Evolutionary conservation across 1,140 invertebrate species (phyloP), one percentile per base, ranked within the genome.

Genomic region (Papilio polyxenes): DNA sequence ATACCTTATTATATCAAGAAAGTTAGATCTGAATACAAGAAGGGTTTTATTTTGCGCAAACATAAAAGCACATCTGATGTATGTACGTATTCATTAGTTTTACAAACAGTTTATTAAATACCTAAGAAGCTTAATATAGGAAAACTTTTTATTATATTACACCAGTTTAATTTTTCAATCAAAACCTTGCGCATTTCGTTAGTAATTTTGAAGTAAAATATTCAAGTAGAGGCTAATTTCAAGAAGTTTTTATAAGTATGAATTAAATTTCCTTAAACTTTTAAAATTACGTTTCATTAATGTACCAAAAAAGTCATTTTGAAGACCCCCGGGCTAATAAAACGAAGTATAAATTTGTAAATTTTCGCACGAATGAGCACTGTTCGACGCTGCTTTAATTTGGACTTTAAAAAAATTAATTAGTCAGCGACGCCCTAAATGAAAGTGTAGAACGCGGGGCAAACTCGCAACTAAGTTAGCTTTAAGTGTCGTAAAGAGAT

Each of bases 331-430:
- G 69, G 84, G 82, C 86, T 88, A 90, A 91, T 91, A 89, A 92
- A 90, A 89, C 82, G 80, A 78, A 76, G 82, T 83, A 87, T 88
- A 90, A 91, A 91, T 90, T 90, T 86, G 59, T 79, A 86, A 89
- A 91, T 92, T 91, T 89, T 87, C 86, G 86, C 89, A 87, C 87
- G 87, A 89, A 88, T 87, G 83, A 85, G 83, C 89, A 86, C 87
- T 82, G 86, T 87, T 88, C 86, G 85, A 80, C 82, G 85, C 83
- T 81, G 77, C 85, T 86, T 87, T 87, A 89, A 90, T 89, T 89
- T 88, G 80, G 85, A 87, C 85, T 85, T 86, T 88, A 91, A 91
- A 91, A 92, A 92, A 92, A 92, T 91, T 92, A 92, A 92, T 92
- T 92, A 91, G 87, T 83, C 85, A 83, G 86, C 88, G 86, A 87